phyloP scores from a whole-genome alignment of 1,140 invertebrate species.

The Drosophila subpulchrella region DNA sequence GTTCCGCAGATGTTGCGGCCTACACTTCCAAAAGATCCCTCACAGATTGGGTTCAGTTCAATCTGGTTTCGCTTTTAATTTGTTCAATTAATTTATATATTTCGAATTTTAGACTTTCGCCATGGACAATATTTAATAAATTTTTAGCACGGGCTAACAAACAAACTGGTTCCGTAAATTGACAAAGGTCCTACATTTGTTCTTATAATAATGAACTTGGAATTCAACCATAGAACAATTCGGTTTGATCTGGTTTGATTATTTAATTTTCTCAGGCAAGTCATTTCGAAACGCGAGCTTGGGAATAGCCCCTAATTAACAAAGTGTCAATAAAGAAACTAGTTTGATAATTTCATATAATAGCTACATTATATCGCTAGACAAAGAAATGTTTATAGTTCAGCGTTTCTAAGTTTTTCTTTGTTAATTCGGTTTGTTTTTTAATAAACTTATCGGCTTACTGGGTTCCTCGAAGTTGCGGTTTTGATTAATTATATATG shows the following conservation, averaged over 20 bases:
- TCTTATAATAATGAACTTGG: constrained; percentile 16
- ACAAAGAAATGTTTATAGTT: not conserved
- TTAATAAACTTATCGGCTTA: not conserved
- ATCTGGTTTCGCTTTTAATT: constrained; percentile 35
- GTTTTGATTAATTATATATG: not conserved
- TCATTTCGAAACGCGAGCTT: constrained; percentile 7
- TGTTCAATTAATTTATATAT: constrained; percentile 29
- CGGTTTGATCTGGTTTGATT: constrained; percentile 29
- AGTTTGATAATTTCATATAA: constrained; percentile 4
- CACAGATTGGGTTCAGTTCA: constrained; percentile 16
- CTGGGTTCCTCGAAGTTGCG: not conserved
- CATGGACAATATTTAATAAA: constrained; percentile 27
- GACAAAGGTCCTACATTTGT: constrained; percentile 11
- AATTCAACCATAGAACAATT: constrained; percentile 5
- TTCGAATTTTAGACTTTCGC: constrained; percentile 10
- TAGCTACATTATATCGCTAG: not conserved
- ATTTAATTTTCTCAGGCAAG: constrained; percentile 11
- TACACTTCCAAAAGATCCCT: not conserved
- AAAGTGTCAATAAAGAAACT: constrained; percentile 25
- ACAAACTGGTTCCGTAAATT: constrained; percentile 32
- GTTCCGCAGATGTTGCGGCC: constrained; percentile 9
- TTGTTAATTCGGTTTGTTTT: not conserved
- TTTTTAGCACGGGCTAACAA: constrained; percentile 43
- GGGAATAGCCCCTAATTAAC: constrained; percentile 19
- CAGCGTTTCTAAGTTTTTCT: not conserved